Evolutionary conservation across 1,140 invertebrate species (phyloP).

Genomic region (Portunus trituberculatus): DNA sequence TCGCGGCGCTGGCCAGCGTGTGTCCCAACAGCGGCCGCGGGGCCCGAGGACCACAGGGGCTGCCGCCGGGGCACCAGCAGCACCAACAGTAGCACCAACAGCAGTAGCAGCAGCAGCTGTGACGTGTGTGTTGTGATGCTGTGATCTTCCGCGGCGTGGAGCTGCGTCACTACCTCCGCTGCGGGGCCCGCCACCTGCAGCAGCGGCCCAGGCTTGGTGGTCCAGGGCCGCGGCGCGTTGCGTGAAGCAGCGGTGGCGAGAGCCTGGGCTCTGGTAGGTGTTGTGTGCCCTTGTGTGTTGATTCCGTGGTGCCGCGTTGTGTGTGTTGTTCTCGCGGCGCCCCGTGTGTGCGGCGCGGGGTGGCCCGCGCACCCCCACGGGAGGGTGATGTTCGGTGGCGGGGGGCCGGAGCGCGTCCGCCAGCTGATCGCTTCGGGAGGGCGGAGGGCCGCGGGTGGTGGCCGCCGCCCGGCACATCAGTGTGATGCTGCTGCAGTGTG

Average conservation of each 20-base stretch:
- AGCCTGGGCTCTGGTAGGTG: constrained; percentile 3
- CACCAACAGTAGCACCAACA: too few species aligned
- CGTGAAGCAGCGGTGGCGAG: neutral
- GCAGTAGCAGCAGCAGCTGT: too few species aligned
- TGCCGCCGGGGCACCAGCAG: too few species aligned
- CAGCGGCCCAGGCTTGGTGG: too few species aligned
- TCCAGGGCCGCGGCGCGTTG: neutral
- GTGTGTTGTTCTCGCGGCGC: neutral
- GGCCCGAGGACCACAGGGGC: too few species aligned
- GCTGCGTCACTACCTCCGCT: too few species aligned
- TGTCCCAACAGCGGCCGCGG: too few species aligned
- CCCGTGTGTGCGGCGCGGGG: neutral
- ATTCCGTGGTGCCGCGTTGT: neutral
- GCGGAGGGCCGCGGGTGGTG: neutral
- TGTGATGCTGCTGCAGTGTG: constrained; percentile 45
- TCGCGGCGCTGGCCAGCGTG: too few species aligned
- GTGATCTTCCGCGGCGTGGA: neutral
- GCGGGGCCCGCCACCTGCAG: too few species aligned
- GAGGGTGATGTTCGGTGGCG: neutral
- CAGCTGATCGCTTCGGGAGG: constrained; percentile 28
- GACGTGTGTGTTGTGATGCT: constrained; percentile 20
- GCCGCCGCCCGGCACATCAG: neutral
- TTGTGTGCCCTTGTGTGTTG: neutral
- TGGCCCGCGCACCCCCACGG: neutral
- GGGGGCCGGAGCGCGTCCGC: neutral